Evolutionary conservation across 2,797 vertebrate species (phyloP), one percentile per base, ranked within the genome.

Genomic region (Epinephelus awoara): DNA sequence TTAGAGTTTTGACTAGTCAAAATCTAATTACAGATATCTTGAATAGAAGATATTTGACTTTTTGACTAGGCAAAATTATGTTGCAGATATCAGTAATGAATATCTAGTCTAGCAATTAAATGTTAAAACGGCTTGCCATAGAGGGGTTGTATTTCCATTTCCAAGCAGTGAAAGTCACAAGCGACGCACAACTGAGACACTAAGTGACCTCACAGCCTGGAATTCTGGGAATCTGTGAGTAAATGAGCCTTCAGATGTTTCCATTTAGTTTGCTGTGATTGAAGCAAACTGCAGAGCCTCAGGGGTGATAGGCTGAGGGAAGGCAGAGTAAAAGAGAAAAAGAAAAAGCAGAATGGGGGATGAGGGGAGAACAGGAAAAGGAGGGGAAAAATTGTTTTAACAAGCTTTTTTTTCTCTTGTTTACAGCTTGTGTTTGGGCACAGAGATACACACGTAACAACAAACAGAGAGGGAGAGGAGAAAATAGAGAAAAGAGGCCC

Each of bases 181-280:
- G 25, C 70, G 25, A 80, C 65, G 57, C 46, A 65, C 73, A 67
- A 67, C 56, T 49, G 71, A 72, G 63, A 73, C 73, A 44, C 66
- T 0, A 47, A 72, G 88, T 94, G 93, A 94, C 91, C 86, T 93
- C 90, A 90, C 62, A n/a, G 69, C 21, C 44, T 86, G 89, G 93
- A 95, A 94, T 94, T 91, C 89, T 93, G 88, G 88, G 92, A 94
- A 94, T 94, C 86, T 82, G 42, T 67, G 80, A 75, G 79, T 79
- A 89, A 91, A 85, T 25, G 80, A 90, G 75, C 12, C 21, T 78
- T 72, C 89, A 89, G 91, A 84, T 95, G 94, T 93, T 94, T 94
- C 86, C 82, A 85, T 85, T 93, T 92, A 92, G 73, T 76, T 61
- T 51, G 69, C 76, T 62, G 25, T 72, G 73, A 91, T 72, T 80